These are phyloP conservation scores for Dryobotodes eremita DNA, from an alignment of 2,888 invertebrate species.

Conservation along the genomic window DNA sequence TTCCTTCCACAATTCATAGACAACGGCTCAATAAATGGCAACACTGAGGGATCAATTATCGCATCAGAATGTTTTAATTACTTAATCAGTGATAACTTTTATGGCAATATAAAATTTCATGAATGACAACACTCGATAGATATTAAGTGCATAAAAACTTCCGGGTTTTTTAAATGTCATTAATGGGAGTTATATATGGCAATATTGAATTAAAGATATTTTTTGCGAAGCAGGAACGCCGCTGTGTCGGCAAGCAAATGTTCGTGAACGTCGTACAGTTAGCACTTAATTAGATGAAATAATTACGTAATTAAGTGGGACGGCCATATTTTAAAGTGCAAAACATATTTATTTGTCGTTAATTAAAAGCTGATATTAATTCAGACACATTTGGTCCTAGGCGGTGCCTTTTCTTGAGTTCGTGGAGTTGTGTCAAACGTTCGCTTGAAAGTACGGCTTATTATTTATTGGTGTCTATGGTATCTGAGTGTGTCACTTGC, in stretches of 20 bases:
- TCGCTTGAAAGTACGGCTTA: constrained; percentile 18
- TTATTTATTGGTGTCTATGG: constrained; percentile 55
- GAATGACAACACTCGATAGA: constrained; percentile 54
- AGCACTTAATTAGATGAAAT: constrained; percentile 58
- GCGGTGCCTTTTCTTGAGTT: constrained; percentile 49
- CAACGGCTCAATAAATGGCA: constrained; percentile 64
- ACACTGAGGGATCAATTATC: constrained; percentile 56
- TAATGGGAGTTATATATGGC: constrained; percentile 21
- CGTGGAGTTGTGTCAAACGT: constrained; percentile 13
- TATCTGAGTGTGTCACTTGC: constrained; percentile 46
- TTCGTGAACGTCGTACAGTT: constrained; percentile 18
- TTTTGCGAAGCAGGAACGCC: constrained; percentile 28
- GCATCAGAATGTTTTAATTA: constrained; percentile 67
- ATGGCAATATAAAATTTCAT: constrained; percentile 64
- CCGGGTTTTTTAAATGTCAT: constrained; percentile 53
- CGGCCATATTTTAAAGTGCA: constrained; percentile 44
- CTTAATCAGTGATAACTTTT: constrained; percentile 67
- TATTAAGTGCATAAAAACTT: constrained; percentile 45
- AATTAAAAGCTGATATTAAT: constrained; percentile 60
- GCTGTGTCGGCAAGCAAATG: constrained; percentile 12
- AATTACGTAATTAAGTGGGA: constrained; percentile 48
- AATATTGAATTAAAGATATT: constrained; percentile 11
- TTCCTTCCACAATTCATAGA: constrained; percentile 60
- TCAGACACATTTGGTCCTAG: constrained; percentile 32
- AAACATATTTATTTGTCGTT: constrained; percentile 56